phyloP scores from a whole-genome alignment of 2,888 invertebrate species.

The Silvanus unidentatus region DNA sequence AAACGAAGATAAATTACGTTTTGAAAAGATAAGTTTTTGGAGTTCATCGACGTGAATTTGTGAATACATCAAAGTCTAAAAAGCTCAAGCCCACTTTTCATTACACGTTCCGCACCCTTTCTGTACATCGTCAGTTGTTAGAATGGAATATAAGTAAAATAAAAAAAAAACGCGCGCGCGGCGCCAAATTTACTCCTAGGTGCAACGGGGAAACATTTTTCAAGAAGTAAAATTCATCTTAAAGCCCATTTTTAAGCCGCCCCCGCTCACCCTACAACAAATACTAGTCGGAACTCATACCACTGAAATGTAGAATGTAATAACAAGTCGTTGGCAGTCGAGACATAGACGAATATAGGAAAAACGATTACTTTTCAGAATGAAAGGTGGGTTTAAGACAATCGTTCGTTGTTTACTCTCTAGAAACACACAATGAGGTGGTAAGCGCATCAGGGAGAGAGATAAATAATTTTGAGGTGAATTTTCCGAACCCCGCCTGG shows the following conservation, averaged over 20 bases:
- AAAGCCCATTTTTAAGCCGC: too few relatives aligned
- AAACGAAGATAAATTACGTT: constrained; percentile 48
- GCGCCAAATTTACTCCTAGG: constrained; percentile 22
- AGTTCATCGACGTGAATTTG: constrained; percentile 48
- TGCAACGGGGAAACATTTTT: constrained; percentile 37
- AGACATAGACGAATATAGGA: constrained; percentile 38
- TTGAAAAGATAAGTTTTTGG: constrained; percentile 47
- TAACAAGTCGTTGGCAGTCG: constrained; percentile 38
- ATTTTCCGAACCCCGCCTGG: too few relatives aligned
- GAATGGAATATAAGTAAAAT: too few relatives aligned
- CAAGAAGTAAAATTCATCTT: constrained; percentile 16
- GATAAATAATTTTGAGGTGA: constrained; percentile 30
- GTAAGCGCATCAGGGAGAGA: too few relatives aligned
- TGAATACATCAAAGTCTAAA: constrained; percentile 48
- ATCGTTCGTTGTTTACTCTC: constrained; percentile 13
- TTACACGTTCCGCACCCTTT: constrained; percentile 30
- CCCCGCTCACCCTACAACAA: too few relatives aligned
- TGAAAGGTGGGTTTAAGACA: constrained; percentile 36
- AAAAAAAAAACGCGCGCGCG: neutral
- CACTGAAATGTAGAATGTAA: constrained; percentile 22
- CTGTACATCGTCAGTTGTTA: constrained; percentile 12
- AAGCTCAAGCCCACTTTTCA: constrained; percentile 45
- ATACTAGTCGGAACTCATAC: too few relatives aligned
- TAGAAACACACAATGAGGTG: too few relatives aligned
- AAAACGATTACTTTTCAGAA: constrained; percentile 37